Conservation (phyloP, 2,888 invertebrate species). For the Deroplatys truncata region DNA sequence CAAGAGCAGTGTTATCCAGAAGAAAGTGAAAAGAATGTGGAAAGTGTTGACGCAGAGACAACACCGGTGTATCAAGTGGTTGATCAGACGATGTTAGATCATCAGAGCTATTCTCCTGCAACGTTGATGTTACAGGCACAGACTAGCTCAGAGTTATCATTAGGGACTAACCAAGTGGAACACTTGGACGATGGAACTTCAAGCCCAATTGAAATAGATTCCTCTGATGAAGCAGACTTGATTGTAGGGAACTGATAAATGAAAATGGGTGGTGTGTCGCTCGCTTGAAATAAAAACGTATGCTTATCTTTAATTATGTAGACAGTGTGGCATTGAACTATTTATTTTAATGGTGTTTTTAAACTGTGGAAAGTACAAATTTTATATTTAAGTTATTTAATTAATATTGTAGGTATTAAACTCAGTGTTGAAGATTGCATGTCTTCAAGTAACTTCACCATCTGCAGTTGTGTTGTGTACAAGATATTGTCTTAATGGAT, state of each 20-base stretch:
- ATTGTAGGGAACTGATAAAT: background rate
- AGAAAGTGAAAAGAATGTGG: background rate
- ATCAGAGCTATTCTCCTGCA: background rate
- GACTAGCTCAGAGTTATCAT: background rate
- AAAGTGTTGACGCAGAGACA: background rate
- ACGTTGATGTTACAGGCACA: background rate
- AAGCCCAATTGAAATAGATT: background rate
- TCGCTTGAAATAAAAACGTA: no score
- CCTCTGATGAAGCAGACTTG: background rate
- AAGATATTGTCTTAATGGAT: no score
- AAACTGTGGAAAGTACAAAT: no score
- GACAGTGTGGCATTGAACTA: no score
- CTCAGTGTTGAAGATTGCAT: no score
- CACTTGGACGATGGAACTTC: background rate
- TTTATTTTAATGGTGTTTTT: no score
- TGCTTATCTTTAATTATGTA: no score
- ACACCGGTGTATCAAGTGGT: background rate
- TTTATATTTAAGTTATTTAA: no score
- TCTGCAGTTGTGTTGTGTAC: no score
- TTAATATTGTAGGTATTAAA: no score
- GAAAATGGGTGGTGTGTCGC: no score
- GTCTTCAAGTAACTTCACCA: no score
- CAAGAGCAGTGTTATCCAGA: background rate
- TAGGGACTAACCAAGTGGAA: background rate
- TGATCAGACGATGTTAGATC: background rate